Conservation (phyloP, 2,113 vertebrate species). For the Butastur rufipennis region DNA sequence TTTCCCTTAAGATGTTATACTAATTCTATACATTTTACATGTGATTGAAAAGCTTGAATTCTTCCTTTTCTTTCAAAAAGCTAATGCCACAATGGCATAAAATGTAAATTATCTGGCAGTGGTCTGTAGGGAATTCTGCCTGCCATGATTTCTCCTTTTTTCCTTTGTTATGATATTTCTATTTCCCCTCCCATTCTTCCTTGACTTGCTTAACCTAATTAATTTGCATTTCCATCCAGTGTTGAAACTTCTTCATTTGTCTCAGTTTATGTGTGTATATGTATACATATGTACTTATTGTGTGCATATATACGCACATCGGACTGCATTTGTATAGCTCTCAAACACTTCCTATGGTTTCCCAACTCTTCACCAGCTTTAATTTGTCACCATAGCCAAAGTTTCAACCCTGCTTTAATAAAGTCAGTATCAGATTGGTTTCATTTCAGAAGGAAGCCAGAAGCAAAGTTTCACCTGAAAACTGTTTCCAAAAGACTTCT, state of each 20-base stretch:
- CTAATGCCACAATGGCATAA: not conserved
- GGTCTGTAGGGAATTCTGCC: not conserved
- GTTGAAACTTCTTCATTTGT: not conserved
- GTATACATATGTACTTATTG: not conserved
- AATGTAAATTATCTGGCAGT: conserved; percentile 1
- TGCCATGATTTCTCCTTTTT: not conserved
- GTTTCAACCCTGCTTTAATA: not conserved
- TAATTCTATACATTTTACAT: not conserved
- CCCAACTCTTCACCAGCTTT: not conserved
- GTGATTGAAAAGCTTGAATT: not conserved
- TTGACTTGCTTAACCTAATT: not conserved
- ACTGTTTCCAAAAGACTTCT: not conserved
- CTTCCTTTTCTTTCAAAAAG: conserved; percentile 13
- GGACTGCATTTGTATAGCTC: not conserved
- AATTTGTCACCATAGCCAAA: not conserved
- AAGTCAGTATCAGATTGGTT: not conserved
- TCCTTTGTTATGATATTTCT: not conserved
- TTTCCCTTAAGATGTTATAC: not conserved
- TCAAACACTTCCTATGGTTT: not conserved
- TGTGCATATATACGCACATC: not conserved
- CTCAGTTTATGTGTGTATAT: not conserved
- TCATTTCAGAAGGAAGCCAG: not conserved
- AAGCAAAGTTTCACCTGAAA: not conserved
- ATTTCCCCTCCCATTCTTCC: not conserved
- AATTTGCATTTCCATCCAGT: not conserved